phyloP scores from a whole-genome alignment of 1,140 invertebrate species.

The Micrasema minimum region DNA sequence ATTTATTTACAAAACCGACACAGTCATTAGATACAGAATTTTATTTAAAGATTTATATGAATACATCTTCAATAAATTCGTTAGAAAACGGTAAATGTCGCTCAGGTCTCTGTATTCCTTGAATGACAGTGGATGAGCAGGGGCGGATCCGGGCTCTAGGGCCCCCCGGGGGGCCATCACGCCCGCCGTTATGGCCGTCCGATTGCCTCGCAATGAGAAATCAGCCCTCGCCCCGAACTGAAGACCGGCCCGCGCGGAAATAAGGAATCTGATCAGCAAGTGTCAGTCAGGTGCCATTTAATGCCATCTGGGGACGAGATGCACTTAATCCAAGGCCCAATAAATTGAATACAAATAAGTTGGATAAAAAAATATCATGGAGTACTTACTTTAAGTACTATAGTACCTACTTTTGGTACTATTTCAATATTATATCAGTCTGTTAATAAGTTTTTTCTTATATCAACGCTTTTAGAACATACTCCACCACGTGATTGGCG shows the following conservation, averaged over 20 bases:
- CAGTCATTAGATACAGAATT: no score
- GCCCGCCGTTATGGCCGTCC: slow-evolving; percentile 66
- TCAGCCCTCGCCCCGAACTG: slow-evolving; percentile 49
- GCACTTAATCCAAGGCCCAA: slow-evolving; percentile 35
- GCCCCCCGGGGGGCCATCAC: slow-evolving; percentile 62
- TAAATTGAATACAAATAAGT: slow-evolving; percentile 39
- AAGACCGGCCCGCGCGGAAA: slow-evolving; percentile 9
- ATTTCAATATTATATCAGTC: no score
- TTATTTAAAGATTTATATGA: no score
- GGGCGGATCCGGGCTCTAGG: slow-evolving; percentile 51
- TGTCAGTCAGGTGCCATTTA: slow-evolving; percentile 43
- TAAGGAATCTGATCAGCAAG: slow-evolving; percentile 15
- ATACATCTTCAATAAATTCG: no score
- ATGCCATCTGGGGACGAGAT: slow-evolving; percentile 18
- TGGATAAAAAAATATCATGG: no score
- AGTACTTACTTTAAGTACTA: no score
- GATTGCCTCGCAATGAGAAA: slow-evolving; percentile 69
- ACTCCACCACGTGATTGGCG: no score
- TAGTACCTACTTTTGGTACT: no score
- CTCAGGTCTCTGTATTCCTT: slow-evolving; percentile 6
- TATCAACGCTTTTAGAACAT: no score
- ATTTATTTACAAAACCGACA: no score
- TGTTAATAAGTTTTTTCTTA: no score
- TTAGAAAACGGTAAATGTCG: no score
- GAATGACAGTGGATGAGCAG: slow-evolving; percentile 10